Evolutionary conservation across 1,140 invertebrate species (phyloP), one percentile per base, ranked within the genome.

Genomic region (Pentalonia nigronervosa): DNA sequence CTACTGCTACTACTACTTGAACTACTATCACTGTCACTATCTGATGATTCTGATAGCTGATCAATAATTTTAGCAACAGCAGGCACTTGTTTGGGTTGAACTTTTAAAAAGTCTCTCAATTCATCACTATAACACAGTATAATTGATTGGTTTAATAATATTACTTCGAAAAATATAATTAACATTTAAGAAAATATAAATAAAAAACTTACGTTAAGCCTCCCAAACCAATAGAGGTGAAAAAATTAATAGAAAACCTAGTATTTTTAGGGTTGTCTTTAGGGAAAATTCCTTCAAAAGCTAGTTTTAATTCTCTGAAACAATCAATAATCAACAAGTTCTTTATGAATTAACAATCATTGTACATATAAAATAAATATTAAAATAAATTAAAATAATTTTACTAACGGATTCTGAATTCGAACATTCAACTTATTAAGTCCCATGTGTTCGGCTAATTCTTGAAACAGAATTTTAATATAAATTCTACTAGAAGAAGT

Each of bases 241-340:
- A 99, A 95, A 99, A 99, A 95, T 99, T 99, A 87, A 99, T 99
- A 1, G 99, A 98, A 96, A 99, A 99, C 94, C 99, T 96, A 0
- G 99, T 99, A 95, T 99, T 99, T 95, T 98, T 97, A 0, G 99
- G 99, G 96, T 99, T 98, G 95, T 99, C 98, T 94, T 98, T 96
- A 1, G 99, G 99, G 95, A 99, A 99, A 23, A 99, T 95, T 1
- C 99, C 99, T 94, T 97, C 97, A 96, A 99, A 99, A 53, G 97
- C 98, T 84, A 96, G 96, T 94, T 98, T 97, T 48, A 99, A 94
- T 21, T 98, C 98, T 94, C 97, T 98, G 95, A 94, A 96, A 96
- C 48, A 41, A 53, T 93, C 14, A 89, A 50, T n/a, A 60, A 67
- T n/a, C 60, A 67, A n/a, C 4, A 67, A 67, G 17, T 67, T 67